Evolutionary conservation across 2,888 invertebrate genomes (phyloP).

Genomic region (Agrotis exclamationis): DNA sequence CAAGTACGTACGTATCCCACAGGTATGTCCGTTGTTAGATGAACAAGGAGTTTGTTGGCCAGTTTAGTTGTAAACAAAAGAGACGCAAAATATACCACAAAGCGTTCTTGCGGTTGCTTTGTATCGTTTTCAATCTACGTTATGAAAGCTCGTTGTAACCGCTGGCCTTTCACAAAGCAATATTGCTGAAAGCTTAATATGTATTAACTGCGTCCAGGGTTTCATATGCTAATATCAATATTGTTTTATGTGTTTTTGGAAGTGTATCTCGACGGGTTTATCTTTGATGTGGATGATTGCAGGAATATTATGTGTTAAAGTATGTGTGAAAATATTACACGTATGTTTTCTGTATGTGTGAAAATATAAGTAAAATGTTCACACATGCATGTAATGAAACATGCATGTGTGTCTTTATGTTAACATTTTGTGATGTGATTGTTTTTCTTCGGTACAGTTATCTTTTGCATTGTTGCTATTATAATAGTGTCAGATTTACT

Average conservation of each 20-base stretch:
- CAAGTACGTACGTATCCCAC: constrained; percentile 58
- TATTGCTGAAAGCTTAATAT: constrained; percentile 86
- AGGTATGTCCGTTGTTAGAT: constrained; percentile 74
- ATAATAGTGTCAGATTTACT: too few species aligned
- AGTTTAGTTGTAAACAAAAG: constrained; percentile 73
- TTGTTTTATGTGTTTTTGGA: constrained; percentile 56
- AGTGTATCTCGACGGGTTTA: constrained; percentile 49
- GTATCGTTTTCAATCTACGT: constrained; percentile 87
- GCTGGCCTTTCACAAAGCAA: constrained; percentile 84
- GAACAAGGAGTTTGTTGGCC: constrained; percentile 71
- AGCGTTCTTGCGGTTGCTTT: constrained; percentile 88
- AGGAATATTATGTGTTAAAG: constrained; percentile 13
- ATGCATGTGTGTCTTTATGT: too few species aligned
- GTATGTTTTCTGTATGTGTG: too few species aligned
- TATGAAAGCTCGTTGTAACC: constrained; percentile 85
- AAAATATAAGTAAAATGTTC: too few species aligned
- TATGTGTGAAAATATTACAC: neutral
- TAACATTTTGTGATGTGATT: neutral
- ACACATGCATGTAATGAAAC: too few species aligned
- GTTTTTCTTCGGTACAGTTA: too few species aligned
- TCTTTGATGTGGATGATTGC: constrained; percentile 42
- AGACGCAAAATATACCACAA: constrained; percentile 85
- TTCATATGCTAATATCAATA: constrained; percentile 64
- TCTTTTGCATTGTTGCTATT: too few species aligned
- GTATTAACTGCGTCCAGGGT: constrained; percentile 76